Conservation (phyloP, 2,888 invertebrate species). For the Aspidiotus rigidus region DNA sequence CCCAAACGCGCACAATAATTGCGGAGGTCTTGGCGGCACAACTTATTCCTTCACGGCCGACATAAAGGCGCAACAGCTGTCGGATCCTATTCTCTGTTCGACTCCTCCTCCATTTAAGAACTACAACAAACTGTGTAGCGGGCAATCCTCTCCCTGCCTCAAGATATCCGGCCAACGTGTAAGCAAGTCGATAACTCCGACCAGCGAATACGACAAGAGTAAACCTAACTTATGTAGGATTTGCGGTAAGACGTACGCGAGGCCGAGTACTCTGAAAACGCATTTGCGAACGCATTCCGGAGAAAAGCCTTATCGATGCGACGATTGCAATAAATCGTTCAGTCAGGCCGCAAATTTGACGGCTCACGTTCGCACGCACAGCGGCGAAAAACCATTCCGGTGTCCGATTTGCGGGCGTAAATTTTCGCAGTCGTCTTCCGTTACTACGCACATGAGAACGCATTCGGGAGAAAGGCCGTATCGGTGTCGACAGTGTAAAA, state of each 20-base stretch:
- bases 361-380: conserved; percentile 91
- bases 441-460: conserved; percentile 99
- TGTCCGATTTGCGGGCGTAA: conserved; percentile 94
- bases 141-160: conserved; percentile 18
- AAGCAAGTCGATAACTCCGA: conserved; percentile 19
- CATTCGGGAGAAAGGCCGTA: conserved; percentile 99
- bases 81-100: conserved; percentile 18
- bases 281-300: conserved; percentile 94
- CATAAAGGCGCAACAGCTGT: conserved; percentile 35
- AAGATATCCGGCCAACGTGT: conserved; percentile 7
- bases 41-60: conserved; percentile 78
- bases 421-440: conserved; percentile 90
- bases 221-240: conserved; percentile 86
- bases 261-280: conserved; percentile 93
- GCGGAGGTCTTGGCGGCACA: conserved; percentile 51
- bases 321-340: conserved; percentile 92
- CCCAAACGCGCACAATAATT: conserved; percentile 24
- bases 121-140: conserved; percentile 26
- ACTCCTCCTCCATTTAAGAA: conserved; percentile 27
- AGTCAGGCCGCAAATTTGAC: conserved; percentile 97
- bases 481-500: conserved; percentile 86
- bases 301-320: conserved; percentile 84
- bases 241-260: conserved; percentile 92
- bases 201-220: conserved; percentile 32
- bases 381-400: conserved; percentile 92